A percentile compares a stretch with the other conserved stretches of the same genome.
Evolutionary conservation across 1,140 invertebrate species (phyloP).

Genomic region (Vanessa tameamea): DNA sequence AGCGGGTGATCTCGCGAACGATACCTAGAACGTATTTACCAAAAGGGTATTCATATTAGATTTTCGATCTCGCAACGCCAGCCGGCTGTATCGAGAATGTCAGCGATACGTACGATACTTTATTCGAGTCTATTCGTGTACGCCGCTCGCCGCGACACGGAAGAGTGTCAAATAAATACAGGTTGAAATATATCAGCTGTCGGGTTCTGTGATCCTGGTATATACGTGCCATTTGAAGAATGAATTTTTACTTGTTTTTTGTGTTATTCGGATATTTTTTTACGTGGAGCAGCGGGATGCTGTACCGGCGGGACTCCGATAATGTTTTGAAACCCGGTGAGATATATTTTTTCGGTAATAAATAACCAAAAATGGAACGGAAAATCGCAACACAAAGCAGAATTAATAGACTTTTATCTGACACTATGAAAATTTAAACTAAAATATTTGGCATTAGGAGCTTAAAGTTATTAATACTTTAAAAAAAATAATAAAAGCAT

Average conservation of each 20-base stretch:
- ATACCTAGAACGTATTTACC: constrained; percentile 63
- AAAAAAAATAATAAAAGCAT: too few species aligned
- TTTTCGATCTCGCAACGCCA: constrained; percentile 71
- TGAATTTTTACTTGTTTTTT: constrained; percentile 77
- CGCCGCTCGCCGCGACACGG: constrained; percentile 65
- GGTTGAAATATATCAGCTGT: constrained; percentile 74
- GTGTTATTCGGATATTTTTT: constrained; percentile 70
- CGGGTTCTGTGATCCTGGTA: constrained; percentile 69
- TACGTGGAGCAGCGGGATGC: constrained; percentile 61
- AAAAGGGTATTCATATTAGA: constrained; percentile 78
- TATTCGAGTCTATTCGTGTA: constrained; percentile 69
- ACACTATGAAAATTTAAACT: neutral
- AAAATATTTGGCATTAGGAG: neutral
- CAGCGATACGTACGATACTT: constrained; percentile 74
- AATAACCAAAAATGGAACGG: constrained; percentile 25
- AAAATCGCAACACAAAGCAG: constrained; percentile 6
- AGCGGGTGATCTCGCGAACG: constrained; percentile 53
- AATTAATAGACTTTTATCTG: constrained; percentile 16
- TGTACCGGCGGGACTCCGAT: constrained; percentile 69
- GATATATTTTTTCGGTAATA: constrained; percentile 45
- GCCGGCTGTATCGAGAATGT: constrained; percentile 70
- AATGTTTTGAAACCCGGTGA: constrained; percentile 74
- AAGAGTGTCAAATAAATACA: constrained; percentile 78
- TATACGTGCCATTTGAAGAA: constrained; percentile 68
- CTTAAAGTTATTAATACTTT: neutral